Evolutionary conservation across 2,113 vertebrate species (phyloP), one percentile per base, ranked within the genome.

Genomic region (Rhinoderma darwinii): DNA sequence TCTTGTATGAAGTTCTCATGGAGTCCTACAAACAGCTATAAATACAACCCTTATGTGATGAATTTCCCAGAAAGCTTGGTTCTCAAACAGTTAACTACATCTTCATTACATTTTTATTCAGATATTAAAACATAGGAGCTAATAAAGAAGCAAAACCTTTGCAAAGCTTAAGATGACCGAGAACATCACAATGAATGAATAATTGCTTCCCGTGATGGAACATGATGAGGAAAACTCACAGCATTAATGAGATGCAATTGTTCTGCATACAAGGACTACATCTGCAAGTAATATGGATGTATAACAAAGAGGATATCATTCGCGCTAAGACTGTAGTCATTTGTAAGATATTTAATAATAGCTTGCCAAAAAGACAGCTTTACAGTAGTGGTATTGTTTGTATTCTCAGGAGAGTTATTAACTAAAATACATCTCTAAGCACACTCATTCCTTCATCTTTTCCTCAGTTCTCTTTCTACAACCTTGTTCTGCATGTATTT

Each of bases 351-450:
- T 77, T 51, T 77, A 18, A 51, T 44, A 22, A 32, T 51, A 77
- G 6, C 75, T 77, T 9, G 75, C 74, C 41, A 47, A 50, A 27
- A 76, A 7, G 44, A 47, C 74, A 50, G 27, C 27, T 51, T 50
- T 77, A 77, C 17, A 77, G n/a, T 20, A 51, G 75, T 77, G 35
- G 75, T 51, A 77, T 77, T 77, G 75, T 77, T 77, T 51, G 9
- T 35, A 77, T 51, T 35, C 44, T 27, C 75, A 32, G 44, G 44
- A n/a, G 44, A 18, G 74, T 30, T n/a, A 50, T 76, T 50, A 18
- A 50, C n/a, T 27, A 27, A 30, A 50, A 47, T 25, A 47, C 43
- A 25, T 75, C 41, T 32, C n/a, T 20, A 17, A 30, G 75, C 47
- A 32, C 27, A 39, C 41, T 39, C 32, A 70, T 44, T 44, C 14